These are phyloP conservation scores for Drosophila oshimai DNA, from an alignment of 1,140 invertebrate species.

Conservation along the genomic window DNA sequence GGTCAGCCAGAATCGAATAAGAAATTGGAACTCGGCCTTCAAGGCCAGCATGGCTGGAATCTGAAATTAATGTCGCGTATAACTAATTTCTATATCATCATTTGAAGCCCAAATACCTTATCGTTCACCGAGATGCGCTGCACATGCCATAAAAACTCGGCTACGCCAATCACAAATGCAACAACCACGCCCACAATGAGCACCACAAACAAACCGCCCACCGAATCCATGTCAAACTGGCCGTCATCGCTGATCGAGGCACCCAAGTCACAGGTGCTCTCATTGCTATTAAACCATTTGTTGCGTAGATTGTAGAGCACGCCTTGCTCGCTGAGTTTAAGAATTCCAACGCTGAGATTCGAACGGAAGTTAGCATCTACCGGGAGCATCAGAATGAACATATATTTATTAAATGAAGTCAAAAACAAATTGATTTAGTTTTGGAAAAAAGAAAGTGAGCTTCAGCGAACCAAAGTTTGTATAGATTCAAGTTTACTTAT, in stretches of 20 bases:
- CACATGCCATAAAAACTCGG: conserved; percentile 94
- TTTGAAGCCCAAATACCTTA: conserved; percentile 82
- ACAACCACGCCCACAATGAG: conserved; percentile 87
- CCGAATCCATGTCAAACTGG: conserved; percentile 89
- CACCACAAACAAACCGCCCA: conserved; percentile 95
- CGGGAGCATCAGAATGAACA: no score
- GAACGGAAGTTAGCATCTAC: conserved; percentile 85
- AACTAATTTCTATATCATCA: no score
- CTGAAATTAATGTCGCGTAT: conserved; percentile 72
- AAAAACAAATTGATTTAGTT: no score
- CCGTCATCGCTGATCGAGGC: conserved; percentile 73
- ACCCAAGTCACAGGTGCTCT: conserved; percentile 23
- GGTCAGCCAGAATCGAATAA: conserved; percentile 85
- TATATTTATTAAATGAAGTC: no score
- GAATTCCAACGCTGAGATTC: conserved; percentile 88
- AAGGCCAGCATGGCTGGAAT: conserved; percentile 86
- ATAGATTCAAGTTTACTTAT: no score
- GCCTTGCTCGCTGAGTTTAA: conserved; percentile 92
- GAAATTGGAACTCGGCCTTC: conserved; percentile 86
- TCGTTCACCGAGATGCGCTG: conserved; percentile 89
- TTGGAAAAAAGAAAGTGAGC: no score
- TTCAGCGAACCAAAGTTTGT: no score
- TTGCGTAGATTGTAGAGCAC: conserved; percentile 89
- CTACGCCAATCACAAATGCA: conserved; percentile 86
- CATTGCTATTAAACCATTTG: conserved; percentile 89